phyloP scores from a whole-genome alignment of 2,113 vertebrate genomes.

The Oreotrochilus melanogaster region DNA sequence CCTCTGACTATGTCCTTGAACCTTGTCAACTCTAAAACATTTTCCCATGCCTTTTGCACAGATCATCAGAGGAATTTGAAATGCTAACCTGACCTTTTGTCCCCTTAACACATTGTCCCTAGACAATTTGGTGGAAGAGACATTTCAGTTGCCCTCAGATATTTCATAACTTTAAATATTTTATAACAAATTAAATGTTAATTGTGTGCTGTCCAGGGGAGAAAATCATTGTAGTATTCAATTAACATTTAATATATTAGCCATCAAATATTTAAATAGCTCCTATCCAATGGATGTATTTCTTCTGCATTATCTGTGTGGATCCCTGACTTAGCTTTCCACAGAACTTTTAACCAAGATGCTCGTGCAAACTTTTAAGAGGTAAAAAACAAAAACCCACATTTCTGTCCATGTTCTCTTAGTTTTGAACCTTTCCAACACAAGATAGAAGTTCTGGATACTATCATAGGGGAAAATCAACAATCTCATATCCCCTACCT shows the following conservation, averaged over 20 bases:
- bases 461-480: background rate
- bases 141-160: slow-evolving; percentile 79
- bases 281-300: slow-evolving; percentile 66
- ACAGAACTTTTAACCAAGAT: background rate
- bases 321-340: background rate
- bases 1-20: background rate
- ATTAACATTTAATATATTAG: slow-evolving; percentile 87
- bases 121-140: slow-evolving; percentile 67
- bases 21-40: background rate
- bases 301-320: slow-evolving; percentile 25
- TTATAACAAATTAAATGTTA: slow-evolving; percentile 86
- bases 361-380: background rate
- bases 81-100: slow-evolving; percentile 69
- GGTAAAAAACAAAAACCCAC: background rate
- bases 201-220: slow-evolving; percentile 81
- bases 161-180: slow-evolving; percentile 85
- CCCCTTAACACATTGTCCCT: slow-evolving; percentile 66
- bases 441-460: background rate
- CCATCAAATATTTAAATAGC: slow-evolving; percentile 84
- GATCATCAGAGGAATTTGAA: slow-evolving; percentile 45
- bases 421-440: background rate
- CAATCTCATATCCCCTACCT: background rate
- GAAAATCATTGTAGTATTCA: slow-evolving; percentile 79
- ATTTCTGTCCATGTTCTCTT: background rate
- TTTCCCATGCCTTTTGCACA: slow-evolving; percentile 19